Evolutionary conservation across 2,113 vertebrate genomes (phyloP).

Genomic region (Thryonomys swinderianus): DNA sequence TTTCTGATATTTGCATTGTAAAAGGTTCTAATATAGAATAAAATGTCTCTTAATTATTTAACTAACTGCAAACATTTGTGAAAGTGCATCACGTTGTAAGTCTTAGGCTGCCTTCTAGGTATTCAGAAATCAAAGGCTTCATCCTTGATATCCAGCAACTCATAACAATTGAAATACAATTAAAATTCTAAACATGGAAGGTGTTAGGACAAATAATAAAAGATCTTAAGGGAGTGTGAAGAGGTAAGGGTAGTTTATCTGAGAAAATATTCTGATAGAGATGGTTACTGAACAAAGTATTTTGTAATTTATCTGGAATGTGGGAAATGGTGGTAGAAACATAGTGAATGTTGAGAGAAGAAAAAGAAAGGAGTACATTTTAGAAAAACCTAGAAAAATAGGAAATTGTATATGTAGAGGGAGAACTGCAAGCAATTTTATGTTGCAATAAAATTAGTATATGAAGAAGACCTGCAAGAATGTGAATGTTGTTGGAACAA

Average conservation of each 20-base stretch:
- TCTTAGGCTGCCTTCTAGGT: not conserved
- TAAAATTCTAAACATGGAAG: constrained; percentile 16
- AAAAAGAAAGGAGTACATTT: not conserved
- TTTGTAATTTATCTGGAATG: not conserved
- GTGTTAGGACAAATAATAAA: not conserved
- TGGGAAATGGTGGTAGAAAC: not conserved
- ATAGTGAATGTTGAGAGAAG: not conserved
- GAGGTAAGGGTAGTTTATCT: not conserved
- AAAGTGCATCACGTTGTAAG: not conserved
- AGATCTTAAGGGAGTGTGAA: not conserved
- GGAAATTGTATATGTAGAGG: not conserved
- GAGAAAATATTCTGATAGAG: not conserved
- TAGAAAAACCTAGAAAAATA: not conserved
- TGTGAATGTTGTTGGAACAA: not conserved
- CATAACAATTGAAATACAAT: not conserved
- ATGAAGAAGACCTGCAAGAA: not conserved
- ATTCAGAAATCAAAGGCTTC: not conserved
- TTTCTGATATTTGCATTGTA: not conserved
- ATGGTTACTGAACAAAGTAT: not conserved
- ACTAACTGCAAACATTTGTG: not conserved
- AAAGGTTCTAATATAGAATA: not conserved
- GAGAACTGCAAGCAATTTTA: not conserved
- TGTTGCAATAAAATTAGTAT: not conserved
- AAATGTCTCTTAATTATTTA: not conserved
- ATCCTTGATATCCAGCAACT: not conserved